Base-by-base conservation (phyloP, 1,140 invertebrate species). In the Macrosteles quadrilineatus region DNA sequence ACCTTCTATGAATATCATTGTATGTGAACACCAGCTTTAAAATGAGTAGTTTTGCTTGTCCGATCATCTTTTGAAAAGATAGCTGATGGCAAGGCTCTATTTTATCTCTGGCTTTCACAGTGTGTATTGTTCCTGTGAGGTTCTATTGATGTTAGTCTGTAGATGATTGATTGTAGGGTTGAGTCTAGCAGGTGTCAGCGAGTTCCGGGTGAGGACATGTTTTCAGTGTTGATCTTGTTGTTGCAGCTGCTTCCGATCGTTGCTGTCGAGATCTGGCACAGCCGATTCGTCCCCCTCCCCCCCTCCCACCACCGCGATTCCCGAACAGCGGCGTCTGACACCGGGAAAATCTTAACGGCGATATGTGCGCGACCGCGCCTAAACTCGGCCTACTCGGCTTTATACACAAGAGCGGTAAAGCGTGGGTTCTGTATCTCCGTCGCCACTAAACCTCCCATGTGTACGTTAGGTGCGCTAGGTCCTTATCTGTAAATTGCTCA, bases 251-350 rank as follows among this genome's bases (percentile, higher is more conserved):
- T 75, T 87, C 83, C 77, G 86, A 87, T 82, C 85, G 81, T 79
- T 87, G 82, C 85, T 86, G 85, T 79, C 83, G 81, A 81, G 84
- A 80, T 78, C 82, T 71, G 68, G 71, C 81, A 79, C 82, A 82
- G 78, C 82, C 83, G 78, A 80, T 80, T 78, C 81, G 84, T 77
- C 83, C 83, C 80, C 86, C 86, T 78, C 87, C 87, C 76, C 87
- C 87, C 78, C 85, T 88, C 81, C 87, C 87, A 73, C 87, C 85
- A 78, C 86, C 86, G 80, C 85, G 86, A 79, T 87, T 87, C 84
- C 87, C 86, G 76, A 83, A 84, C 80, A 84, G 83, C 81, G 87
- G 85, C 82, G 87, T 88, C 83, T 88, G 87, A 88, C 87, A 87
- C 83, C 86, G 85, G 86, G 85, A 84, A 84, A 82, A 78, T 80